Evolutionary conservation across 2,797 vertebrate species (phyloP).

Genomic region (Coregonus suidteri): DNA sequence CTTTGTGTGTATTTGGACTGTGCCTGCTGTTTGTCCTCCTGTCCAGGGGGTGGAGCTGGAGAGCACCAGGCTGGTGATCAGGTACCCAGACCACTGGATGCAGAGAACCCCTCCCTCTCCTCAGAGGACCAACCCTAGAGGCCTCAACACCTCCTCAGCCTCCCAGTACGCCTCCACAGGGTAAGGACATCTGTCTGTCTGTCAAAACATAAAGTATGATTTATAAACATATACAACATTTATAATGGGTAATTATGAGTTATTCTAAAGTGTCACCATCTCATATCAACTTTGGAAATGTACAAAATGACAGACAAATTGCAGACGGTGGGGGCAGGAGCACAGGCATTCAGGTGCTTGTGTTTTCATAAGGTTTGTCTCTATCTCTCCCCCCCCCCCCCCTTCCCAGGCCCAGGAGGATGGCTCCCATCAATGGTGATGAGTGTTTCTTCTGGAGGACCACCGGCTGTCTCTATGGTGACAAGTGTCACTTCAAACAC

Average conservation of each 20-base stretch:
- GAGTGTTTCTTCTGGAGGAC: slow-evolving; percentile 67
- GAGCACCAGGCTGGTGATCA: slow-evolving; percentile 71
- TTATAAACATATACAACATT: no score
- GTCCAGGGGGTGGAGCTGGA: slow-evolving; percentile 53
- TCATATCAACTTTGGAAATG: neutral
- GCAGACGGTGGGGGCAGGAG: no score
- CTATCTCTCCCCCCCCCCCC: neutral
- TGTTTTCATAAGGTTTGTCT: neutral
- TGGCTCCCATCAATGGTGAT: slow-evolving; percentile 55
- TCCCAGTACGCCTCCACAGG: slow-evolving; percentile 8
- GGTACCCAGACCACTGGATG: slow-evolving; percentile 72
- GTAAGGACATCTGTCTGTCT: slow-evolving; percentile 1
- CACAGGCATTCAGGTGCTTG: neutral
- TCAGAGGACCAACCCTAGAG: slow-evolving; percentile 20
- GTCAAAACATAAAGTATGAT: neutral
- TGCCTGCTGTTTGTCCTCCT: slow-evolving; percentile 47
- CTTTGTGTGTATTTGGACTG: slow-evolving; percentile 35
- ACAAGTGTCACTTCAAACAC: slow-evolving; percentile 55
- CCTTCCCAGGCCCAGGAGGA: slow-evolving; percentile 57
- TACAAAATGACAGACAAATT: neutral
- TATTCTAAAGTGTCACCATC: neutral
- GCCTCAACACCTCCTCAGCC: neutral
- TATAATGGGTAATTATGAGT: neutral
- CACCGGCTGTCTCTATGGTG: slow-evolving; percentile 44
- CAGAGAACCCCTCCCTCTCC: slow-evolving; percentile 51